Percentiles rank a stretch among this genome's conserved stretches.
Evolutionary conservation across 2,888 invertebrate genomes (phyloP).

Genomic region (Netelia melanura): DNA sequence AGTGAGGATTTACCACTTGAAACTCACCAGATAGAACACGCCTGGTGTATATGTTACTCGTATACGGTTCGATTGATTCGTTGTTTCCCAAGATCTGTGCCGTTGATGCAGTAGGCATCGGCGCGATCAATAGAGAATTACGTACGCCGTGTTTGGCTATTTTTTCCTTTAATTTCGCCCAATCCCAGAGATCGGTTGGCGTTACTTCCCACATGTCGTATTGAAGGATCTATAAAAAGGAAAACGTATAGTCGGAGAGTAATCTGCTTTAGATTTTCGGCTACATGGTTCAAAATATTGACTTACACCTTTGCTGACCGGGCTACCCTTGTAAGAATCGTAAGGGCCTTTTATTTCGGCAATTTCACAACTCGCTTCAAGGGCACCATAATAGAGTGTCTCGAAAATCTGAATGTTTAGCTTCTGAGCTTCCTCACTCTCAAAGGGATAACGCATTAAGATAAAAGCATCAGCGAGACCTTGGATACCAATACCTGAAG

Average conservation of each 20-base stretch:
- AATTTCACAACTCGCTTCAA: slow-evolving; percentile 98
- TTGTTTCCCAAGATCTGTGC: slow-evolving; percentile 99
- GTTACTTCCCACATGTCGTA: slow-evolving; percentile 98
- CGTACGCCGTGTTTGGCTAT: slow-evolving; percentile 96
- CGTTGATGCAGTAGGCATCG: slow-evolving; percentile 99
- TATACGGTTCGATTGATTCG: slow-evolving; percentile 99
- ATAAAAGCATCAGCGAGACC: slow-evolving; percentile 99
- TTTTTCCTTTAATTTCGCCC: slow-evolving; percentile 92
- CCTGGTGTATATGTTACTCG: slow-evolving; percentile 97
- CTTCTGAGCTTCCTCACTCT: slow-evolving; percentile 93
- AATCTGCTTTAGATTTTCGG: not conserved
- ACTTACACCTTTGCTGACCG: slow-evolving; percentile 95
- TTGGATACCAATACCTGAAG: slow-evolving; percentile 95
- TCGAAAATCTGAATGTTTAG: slow-evolving; percentile 99
- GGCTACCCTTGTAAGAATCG: slow-evolving; percentile 95
- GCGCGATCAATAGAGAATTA: slow-evolving; percentile 97
- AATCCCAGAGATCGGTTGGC: slow-evolving; percentile 95
- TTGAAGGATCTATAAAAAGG: slow-evolving; percentile 90
- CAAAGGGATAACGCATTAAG: slow-evolving; percentile 96
- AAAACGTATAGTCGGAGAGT: not conserved
- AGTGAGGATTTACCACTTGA: slow-evolving; percentile 97
- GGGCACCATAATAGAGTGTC: slow-evolving; percentile 98
- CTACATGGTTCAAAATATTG: slow-evolving; percentile 5
- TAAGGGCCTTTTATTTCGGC: slow-evolving; percentile 94
- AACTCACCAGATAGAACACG: slow-evolving; percentile 98